Conservation (phyloP, 2,888 invertebrate species). For the Chirona hameri region DNA sequence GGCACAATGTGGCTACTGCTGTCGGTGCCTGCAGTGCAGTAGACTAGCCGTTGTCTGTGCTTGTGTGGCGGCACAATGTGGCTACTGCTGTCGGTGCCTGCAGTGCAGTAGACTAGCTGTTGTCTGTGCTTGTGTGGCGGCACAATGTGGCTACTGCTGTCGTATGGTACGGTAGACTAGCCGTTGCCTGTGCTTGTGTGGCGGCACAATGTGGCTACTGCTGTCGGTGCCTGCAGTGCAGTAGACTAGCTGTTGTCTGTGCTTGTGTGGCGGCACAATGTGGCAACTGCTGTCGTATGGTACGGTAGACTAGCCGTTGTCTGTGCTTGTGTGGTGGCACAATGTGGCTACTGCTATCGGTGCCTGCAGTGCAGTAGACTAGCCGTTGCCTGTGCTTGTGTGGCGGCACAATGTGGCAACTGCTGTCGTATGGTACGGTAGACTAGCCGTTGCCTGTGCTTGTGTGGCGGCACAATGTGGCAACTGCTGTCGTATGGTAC, state of each 20-base stretch:
- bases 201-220: no score
- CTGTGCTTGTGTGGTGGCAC: no score
- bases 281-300: background rate
- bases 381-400: background rate
- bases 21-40: background rate
- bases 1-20: no score
- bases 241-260: background rate
- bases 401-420: no score
- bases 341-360: no score
- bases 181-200: no score
- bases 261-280: no score
- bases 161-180: background rate
- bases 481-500: background rate
- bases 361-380: background rate
- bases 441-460: background rate
- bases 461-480: no score
- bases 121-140: no score
- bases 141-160: no score
- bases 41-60: background rate
- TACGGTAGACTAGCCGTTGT: background rate
- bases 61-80: no score
- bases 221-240: background rate
- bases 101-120: background rate
- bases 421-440: background rate
- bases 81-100: background rate